Evolutionary conservation across 64 coral and sea anemone species (phyloP), one percentile per base, ranked within the genome.

Genomic region (Montipora cactus): DNA sequence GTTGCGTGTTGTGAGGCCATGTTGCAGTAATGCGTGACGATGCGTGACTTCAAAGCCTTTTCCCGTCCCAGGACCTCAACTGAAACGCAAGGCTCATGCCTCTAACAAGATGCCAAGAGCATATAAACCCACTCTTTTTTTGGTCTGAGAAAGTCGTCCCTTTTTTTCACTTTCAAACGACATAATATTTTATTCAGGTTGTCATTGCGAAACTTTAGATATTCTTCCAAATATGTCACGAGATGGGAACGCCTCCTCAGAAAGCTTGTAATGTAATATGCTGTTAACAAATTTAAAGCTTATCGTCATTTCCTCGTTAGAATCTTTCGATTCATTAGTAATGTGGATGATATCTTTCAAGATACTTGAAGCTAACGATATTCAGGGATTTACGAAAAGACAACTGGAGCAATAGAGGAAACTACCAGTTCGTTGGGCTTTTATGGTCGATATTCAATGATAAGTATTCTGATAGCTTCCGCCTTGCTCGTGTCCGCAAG

Each of bases 1-100:
- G 87, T 89, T 18, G 71, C 18, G 74, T 96, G 95, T 87, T 80
- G 90, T 18, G 94, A 95, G 92, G 93, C 89, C 93, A 95, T 95
- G 6, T 92, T 92, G 70, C 46, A 16, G 37, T 15, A 28, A 28
- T 28, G 28, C 28, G 25, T 25, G 25, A 25, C 25, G 25, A 84
- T 37, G 28, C 28, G 81, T 84, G 12, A 84, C 81, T 58, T 44
- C 3, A 16, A 64, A 14, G 53, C 53, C 61, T 11, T 66, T 0
- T 8, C 81, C 28, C 28, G 59, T 5, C 44, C 59, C 79, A 58
- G 51, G 79, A 13, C 52, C 14, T 81, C 15, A 2, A 14, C 14
- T 16, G 53, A 57, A 57, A 37, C 37, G 37, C 37, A 37, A 37
- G 11, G 3, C 1, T 6, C 7, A 6, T 8, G 53, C 53, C 11